Percentiles rank a stretch among this genome's conserved stretches.
Evolutionary conservation across 2,888 invertebrate species (phyloP).

Genomic region (Acanthosoma haemorrhoidale): DNA sequence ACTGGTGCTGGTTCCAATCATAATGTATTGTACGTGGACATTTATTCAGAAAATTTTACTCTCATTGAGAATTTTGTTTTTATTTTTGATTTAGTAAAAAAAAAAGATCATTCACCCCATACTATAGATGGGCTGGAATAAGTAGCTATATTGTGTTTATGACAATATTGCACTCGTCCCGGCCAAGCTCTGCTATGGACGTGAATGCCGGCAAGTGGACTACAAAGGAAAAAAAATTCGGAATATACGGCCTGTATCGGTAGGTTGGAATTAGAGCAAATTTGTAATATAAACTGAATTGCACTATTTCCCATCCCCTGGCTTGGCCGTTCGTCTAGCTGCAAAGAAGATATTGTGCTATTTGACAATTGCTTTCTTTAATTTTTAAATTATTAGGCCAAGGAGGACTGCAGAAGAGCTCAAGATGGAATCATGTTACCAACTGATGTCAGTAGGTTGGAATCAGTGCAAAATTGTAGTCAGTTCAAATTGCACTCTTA

Average conservation of each 20-base stretch:
- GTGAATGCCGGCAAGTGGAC: no score
- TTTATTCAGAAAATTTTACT: no score
- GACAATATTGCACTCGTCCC: slow-evolving; percentile 62
- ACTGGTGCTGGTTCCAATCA: no score
- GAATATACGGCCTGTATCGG: slow-evolving; percentile 32
- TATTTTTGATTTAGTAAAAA: no score
- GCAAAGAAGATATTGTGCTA: no score
- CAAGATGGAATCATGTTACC: no score
- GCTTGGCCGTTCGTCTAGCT: no score
- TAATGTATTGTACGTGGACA: no score
- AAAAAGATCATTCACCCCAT: not conserved
- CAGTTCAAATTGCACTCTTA: slow-evolving; percentile 60
- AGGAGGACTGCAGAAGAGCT: no score
- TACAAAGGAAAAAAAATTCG: not conserved
- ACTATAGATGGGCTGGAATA: slow-evolving; percentile 36
- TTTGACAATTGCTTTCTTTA: no score
- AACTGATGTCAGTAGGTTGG: slow-evolving; percentile 50
- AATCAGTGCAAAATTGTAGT: slow-evolving; percentile 55
- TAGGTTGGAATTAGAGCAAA: slow-evolving; percentile 57
- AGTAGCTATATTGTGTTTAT: slow-evolving; percentile 39
- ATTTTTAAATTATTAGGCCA: no score
- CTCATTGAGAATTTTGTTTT: no score
- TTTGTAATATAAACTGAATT: slow-evolving; percentile 56
- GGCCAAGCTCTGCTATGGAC: slow-evolving; percentile 57
- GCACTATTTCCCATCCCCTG: slow-evolving; percentile 62